These are phyloP conservation scores for Rhagonycha fulva DNA, from an alignment of 2,888 invertebrate species.

Conservation along the genomic window DNA sequence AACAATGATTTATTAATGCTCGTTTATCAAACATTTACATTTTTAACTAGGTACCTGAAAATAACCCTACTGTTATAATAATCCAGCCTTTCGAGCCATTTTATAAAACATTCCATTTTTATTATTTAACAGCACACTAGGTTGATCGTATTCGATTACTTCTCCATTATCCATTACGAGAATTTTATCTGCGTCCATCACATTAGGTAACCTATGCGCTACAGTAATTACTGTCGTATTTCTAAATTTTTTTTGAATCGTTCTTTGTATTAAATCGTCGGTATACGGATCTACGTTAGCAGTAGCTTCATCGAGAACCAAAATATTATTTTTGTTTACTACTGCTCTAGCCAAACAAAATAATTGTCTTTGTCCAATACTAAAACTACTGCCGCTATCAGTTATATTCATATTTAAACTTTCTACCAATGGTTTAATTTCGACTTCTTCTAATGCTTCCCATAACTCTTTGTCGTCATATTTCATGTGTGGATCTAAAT, in stretches of 20 bases:
- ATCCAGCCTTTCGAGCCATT: conserved; percentile 67
- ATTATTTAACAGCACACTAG: conserved; percentile 65
- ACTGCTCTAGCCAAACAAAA: conserved; percentile 67
- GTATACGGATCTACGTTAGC: conserved; percentile 77
- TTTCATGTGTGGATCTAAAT: conserved; percentile 84
- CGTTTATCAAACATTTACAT: no score
- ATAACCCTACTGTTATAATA: conserved; percentile 47
- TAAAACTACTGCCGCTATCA: conserved; percentile 60
- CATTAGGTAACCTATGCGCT: conserved; percentile 78
- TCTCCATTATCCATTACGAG: conserved; percentile 76
- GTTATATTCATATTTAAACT: conserved; percentile 64
- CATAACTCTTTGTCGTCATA: conserved; percentile 80
- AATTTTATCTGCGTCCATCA: conserved; percentile 80
- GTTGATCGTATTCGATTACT: conserved; percentile 74
- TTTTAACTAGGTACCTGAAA: no score
- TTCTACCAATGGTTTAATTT: conserved; percentile 69
- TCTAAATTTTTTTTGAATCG: conserved; percentile 71
- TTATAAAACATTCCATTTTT: conserved; percentile 69
- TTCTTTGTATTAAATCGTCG: conserved; percentile 72
- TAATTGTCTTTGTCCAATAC: conserved; percentile 62
- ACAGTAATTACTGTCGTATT: conserved; percentile 78
- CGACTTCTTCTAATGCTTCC: conserved; percentile 80
- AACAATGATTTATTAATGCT: no score
- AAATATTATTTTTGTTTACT: conserved; percentile 45
- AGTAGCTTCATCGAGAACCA: conserved; percentile 67